These are phyloP conservation scores for Clarias fuscus DNA, from an alignment of 2,797 vertebrate genomes.

Conservation along the genomic window DNA sequence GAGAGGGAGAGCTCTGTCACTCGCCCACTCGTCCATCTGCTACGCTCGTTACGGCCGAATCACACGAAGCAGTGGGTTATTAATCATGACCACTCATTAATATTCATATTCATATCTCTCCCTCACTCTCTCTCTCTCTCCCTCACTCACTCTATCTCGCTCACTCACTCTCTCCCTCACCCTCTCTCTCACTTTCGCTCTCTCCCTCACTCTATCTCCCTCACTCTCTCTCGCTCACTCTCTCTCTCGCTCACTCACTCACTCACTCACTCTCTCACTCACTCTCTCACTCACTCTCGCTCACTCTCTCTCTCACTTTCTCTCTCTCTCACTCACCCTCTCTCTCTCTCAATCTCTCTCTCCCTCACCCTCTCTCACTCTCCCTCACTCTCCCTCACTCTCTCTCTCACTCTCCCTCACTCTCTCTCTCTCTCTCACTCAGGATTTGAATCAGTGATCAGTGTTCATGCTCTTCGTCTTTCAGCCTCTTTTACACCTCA, in stretches of 20 bases:
- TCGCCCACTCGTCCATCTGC: conserved; percentile 69
- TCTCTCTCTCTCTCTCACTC: too few species aligned
- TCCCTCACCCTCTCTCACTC: neutral
- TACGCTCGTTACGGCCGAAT: conserved; percentile 48
- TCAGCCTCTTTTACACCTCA: too few species aligned
- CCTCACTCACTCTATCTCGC: neutral
- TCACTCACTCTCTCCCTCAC: neutral
- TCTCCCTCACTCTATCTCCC: neutral
- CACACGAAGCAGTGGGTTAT: neutral
- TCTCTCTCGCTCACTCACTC: neutral
- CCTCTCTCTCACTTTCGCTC: neutral
- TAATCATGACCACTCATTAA: neutral
- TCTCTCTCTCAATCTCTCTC: neutral
- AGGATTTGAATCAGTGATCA: too few species aligned
- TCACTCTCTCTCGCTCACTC: neutral
- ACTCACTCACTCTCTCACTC: neutral
- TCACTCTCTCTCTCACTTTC: neutral
- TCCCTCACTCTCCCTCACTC: neutral
- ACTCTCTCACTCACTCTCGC: neutral
- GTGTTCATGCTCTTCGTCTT: too few species aligned
- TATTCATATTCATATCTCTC: conserved; percentile 1
- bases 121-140: neutral
- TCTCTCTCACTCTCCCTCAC: neutral
- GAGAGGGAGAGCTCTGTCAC: neutral
- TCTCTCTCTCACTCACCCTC: neutral